Base-by-base conservation (phyloP, 2,888 invertebrate species). In the Adelphocoris suturalis region DNA sequence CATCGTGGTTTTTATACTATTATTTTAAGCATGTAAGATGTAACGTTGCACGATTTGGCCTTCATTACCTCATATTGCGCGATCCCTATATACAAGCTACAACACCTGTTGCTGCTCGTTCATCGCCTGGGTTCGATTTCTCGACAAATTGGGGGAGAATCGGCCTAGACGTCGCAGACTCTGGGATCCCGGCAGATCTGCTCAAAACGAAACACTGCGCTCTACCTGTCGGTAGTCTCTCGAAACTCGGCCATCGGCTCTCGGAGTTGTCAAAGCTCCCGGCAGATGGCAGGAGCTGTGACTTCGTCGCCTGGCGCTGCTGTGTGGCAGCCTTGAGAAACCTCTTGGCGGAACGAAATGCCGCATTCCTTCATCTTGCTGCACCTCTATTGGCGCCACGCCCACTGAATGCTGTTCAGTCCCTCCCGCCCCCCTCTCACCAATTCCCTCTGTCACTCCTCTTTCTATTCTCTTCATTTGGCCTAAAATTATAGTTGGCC, bases 351-450 rank as follows among this genome's bases (percentile, higher is more conserved):
- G 78, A 78, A 78, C n/a, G 78, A 28, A 78, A 46, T 78, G 78
- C 52, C 82, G 82, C 82, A 82, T 82, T 82, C 82, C 55, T 47
- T 80, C 52, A 52, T 47, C 28, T 13, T 82, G 82, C 82, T 82
- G 82, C 82, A 82, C 82, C 82, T 82, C 28, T n/a, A n/a, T 47
- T 48, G 52, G 82, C 52, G 55, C 82, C 52, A 47, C 82, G 82
- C 82, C 82, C 52, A 14, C 78, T 14, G 46, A 47, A 68, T 68
- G 23, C 23, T 23, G 0, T 12, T 19, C 19, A 12, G 5, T 12
- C 61, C 61, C 61, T 52, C 52, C 52, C 52, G 2, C 11, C 61
- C 61, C 9, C 68, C 61, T 2, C 61, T 61, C 61, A 61, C n/a
- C n/a, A n/a, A n/a, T n/a, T n/a, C 7, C 57, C 57, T n/a, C 57